Base-by-base conservation (phyloP, 2,888 invertebrate genomes). In the Steinernema hermaphroditum region DNA sequence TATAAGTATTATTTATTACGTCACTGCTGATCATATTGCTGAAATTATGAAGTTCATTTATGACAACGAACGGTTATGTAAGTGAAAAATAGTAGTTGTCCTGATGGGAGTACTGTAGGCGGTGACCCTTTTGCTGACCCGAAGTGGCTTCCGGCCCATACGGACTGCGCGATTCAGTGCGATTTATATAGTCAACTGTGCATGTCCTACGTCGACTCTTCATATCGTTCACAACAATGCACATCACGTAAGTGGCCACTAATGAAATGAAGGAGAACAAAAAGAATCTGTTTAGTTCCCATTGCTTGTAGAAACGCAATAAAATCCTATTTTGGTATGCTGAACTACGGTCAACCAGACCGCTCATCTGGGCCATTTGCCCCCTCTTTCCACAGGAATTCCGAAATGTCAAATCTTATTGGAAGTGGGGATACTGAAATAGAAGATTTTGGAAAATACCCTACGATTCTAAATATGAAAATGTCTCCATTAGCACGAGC, bases 131-230 rank as follows among this genome's bases (percentile, higher is more conserved):
- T 82, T 68, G 50, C 34, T 14, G 76, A 80, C 68, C 43, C 75
- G 4, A 32, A 54, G 27, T 80, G 80, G 80, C 49, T 82, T 37
- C 80, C 80, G 24, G 80, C 80, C 24, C 75, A 74, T 29, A 73
- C 75, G 8, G 72, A 75, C 19, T 80, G 80, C 68, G 69, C 76
- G 41, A 43, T 80, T 19, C 70, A 75, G 22, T 80, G 80, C 68
- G 74, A 75, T 14, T 41, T 77, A 16, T 57, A 68, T 29, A 69
- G 69, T 6, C 72, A 81, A 43, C 75, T 80, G 54, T 80, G 80
- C 32, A 62, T 62, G 62, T 29, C 62, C 12, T 19, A 9, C 16
- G 62, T 62, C n/a, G 62, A 16, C 1, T 27, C 32, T 62, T 46
- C 46, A 16, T 62, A 32, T 32, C 2, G 27, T 8, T 62, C 16